Conservation (phyloP, 1,140 invertebrate species). For the Harpegnathos saltator region DNA sequence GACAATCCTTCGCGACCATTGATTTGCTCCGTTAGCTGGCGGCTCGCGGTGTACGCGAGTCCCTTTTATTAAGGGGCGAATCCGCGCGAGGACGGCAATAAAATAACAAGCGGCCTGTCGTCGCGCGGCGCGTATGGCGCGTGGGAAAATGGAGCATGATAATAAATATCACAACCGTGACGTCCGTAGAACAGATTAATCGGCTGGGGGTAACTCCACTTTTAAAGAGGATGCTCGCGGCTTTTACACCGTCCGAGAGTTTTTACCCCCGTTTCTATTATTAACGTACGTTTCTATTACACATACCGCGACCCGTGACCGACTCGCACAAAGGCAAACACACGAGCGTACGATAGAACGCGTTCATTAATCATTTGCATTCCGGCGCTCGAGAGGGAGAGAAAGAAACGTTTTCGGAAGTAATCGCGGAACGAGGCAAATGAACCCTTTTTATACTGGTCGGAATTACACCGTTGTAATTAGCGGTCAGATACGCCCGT, state of each 20-base stretch:
- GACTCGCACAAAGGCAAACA: not conserved
- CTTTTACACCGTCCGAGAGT: conserved; percentile 7
- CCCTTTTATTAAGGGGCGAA: conserved; percentile 36
- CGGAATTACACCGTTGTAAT: not conserved
- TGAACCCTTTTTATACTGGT: too few species aligned
- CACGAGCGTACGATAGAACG: not conserved
- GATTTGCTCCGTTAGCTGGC: conserved; percentile 5
- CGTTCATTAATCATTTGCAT: not conserved
- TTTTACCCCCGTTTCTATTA: conserved; percentile 20
- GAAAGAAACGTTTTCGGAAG: too few species aligned
- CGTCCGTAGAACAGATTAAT: conserved; percentile 57
- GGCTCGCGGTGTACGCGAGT: not conserved
- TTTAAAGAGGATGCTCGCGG: conserved; percentile 52
- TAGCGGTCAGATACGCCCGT: not conserved
- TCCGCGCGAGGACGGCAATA: conserved; percentile 28
- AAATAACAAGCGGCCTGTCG: conserved; percentile 49
- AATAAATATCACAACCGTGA: conserved; percentile 54
- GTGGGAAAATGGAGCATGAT: conserved; percentile 42
- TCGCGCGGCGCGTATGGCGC: conserved; percentile 15
- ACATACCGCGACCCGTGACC: not conserved
- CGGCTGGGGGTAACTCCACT: conserved; percentile 34
- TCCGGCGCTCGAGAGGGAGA: not conserved
- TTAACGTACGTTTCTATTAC: conserved; percentile 12
- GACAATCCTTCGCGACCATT: not conserved
- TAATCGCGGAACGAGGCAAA: too few species aligned